Base-by-base conservation (phyloP, 1,140 invertebrate species). In the Ceratitis capitata region DNA sequence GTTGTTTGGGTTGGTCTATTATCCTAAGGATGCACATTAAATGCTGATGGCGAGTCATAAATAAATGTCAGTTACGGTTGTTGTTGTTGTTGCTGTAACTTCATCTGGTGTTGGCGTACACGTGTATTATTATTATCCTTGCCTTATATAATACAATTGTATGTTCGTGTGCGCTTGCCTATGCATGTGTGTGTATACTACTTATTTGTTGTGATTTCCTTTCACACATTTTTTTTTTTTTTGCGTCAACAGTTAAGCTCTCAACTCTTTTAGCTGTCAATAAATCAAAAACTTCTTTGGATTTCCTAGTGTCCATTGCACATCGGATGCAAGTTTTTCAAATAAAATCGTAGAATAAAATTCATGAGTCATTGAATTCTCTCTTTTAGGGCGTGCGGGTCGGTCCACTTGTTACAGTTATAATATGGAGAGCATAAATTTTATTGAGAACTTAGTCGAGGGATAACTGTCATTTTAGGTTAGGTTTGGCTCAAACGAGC, bases 211-310 rank as follows among this genome's bases (percentile, higher is more conserved):
- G 3, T 42, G 6, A 32, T 12, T 61, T 6, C 29, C 56, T 12
- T 58, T 2, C 29, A 26, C 29, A 23, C n/a, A 56, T 56, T 56
- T 56, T 19, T 56, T 23, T n/a, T 4, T 64, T 64, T 23, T 64
- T 64, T 32, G 29, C 32, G 29, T 32, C 14, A 35, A 32, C 29
- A 12, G 58, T 26, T 29, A 26, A 32, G 19, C 64, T 69, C 39
- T 69, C 64, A 69, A 69, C 64, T 69, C 64, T 69, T 69, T 69
- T 39, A 69, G 64, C 64, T 7, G 32, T 16, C 64, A 19, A 69
- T 69, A 69, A 69, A 64, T 64, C 58, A 64, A 64, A 64, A 0
- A 26, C 12, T 64, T n/a, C 14, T 64, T 64, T 64, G 58, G 29
- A 26, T 26, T 29, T 3, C 29, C 58, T 3, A 14, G 14, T 0